phyloP scores from a whole-genome alignment of 2,888 invertebrate species.

The Gonocerus acuteangulatus region DNA sequence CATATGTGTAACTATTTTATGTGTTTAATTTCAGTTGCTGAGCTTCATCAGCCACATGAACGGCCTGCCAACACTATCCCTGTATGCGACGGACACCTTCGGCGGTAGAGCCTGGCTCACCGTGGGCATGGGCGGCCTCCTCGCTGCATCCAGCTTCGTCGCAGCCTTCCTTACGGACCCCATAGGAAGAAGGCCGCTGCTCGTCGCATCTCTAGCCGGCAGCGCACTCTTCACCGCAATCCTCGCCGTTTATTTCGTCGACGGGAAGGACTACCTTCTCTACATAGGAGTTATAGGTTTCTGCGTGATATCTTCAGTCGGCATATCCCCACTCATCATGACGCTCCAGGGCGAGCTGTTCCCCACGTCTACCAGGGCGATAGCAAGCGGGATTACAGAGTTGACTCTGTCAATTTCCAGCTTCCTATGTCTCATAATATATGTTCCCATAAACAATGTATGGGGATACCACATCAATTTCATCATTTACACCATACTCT shows the following conservation, averaged over 20 bases:
- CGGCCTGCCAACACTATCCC: constrained; percentile 30
- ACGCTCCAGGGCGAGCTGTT: constrained; percentile 53
- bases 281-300: constrained; percentile 29
- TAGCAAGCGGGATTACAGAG: constrained; percentile 47
- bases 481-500: background rate
- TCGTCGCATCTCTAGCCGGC: constrained; percentile 30
- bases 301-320: constrained; percentile 32
- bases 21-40: constrained; percentile 32
- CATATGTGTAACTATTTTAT: no score
- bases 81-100: constrained; percentile 34
- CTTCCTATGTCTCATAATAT: background rate
- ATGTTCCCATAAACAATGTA: background rate
- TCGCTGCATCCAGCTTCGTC: constrained; percentile 29
- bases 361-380: constrained; percentile 54
- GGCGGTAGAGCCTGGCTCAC: constrained; percentile 27
- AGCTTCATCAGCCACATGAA: constrained; percentile 33
- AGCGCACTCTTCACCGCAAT: constrained; percentile 27
- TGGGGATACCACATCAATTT: background rate
- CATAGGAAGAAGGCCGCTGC: constrained; percentile 33
- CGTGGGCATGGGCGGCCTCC: constrained; percentile 32
- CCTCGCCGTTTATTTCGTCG: constrained; percentile 29
- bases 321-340: constrained; percentile 31
- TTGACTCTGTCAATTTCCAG: background rate
- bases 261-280: constrained; percentile 29
- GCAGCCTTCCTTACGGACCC: constrained; percentile 34